These are phyloP conservation scores for Nephrocerus scutellatus DNA, from an alignment of 2,888 invertebrate species.

Conservation along the genomic window DNA sequence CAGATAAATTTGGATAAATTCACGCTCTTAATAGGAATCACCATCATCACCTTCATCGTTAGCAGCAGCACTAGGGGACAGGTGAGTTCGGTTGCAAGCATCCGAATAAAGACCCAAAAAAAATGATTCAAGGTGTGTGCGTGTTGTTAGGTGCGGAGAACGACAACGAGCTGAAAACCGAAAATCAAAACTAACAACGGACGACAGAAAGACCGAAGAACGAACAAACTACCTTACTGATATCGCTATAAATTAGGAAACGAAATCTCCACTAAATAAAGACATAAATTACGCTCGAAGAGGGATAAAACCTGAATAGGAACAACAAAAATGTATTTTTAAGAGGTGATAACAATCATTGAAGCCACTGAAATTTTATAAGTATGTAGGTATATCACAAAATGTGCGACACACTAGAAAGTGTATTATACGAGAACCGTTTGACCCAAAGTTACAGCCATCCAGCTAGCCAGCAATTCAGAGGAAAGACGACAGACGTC, in stretches of 20 bases:
- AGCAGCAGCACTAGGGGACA: background rate
- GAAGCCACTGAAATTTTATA: slow-evolving; percentile 48
- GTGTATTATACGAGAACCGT: too few relatives aligned
- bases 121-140: too few relatives aligned
- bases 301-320: slow-evolving; percentile 34
- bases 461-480: too few relatives aligned
- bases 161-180: too few relatives aligned
- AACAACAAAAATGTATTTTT: slow-evolving; percentile 43
- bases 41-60: slow-evolving; percentile 2
- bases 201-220: background rate
- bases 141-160: too few relatives aligned
- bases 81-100: slow-evolving; percentile 31
- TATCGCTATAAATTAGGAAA: slow-evolving; percentile 46
- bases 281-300: slow-evolving; percentile 44
- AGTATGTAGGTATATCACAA: too few relatives aligned
- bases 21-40: slow-evolving; percentile 46
- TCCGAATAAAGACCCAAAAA: slow-evolving; percentile 28
- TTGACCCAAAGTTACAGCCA: too few relatives aligned
- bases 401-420: too few relatives aligned
- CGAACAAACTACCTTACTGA: slow-evolving; percentile 18
- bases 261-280: slow-evolving; percentile 47
- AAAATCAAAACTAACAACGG: too few relatives aligned
- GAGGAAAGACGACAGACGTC: too few relatives aligned
- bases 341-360: slow-evolving; percentile 48
- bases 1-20: slow-evolving; percentile 47